A percentile compares a stretch with the other conserved stretches of the same genome.
These are phyloP conservation scores for Dysmachus trigonus DNA, from an alignment of 2,888 invertebrate species.

Conservation along the genomic window DNA sequence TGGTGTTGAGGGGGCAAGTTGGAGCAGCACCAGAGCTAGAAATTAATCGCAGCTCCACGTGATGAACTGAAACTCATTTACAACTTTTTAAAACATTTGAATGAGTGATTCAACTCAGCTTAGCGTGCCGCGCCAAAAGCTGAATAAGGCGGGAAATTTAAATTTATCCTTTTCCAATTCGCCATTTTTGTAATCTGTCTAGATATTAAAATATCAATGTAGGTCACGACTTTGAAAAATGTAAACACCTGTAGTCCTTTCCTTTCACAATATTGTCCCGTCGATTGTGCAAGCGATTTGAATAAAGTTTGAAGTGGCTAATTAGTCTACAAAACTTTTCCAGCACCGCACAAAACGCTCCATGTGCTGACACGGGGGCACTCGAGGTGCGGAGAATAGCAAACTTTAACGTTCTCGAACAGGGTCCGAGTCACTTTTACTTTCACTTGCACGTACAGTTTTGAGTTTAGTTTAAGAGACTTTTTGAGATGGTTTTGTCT, in stretches of 20 bases:
- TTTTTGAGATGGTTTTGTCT: neutral
- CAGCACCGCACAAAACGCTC: neutral
- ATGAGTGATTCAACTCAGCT: neutral
- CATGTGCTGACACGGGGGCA: neutral
- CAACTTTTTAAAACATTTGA: neutral
- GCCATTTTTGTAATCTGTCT: neutral
- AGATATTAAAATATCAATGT: neutral
- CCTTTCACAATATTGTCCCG: neutral
- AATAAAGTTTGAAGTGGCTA: slow-evolving; percentile 25
- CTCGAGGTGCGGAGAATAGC: neutral
- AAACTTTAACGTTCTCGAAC: neutral
- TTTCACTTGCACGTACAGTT: neutral
- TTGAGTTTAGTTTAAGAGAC: neutral
- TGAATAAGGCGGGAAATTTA: neutral
- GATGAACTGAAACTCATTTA: neutral
- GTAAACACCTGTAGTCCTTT: neutral
- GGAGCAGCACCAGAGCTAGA: neutral
- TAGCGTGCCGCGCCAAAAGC: neutral
- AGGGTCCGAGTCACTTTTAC: slow-evolving; percentile 22
- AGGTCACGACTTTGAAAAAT: neutral
- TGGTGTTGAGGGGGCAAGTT: neutral
- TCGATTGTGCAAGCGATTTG: neutral
- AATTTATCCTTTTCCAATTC: neutral
- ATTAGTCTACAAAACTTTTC: slow-evolving; percentile 26
- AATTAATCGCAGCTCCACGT: neutral